Conservation (phyloP, 1,140 invertebrate genomes). For the Magallana ariakensis region DNA sequence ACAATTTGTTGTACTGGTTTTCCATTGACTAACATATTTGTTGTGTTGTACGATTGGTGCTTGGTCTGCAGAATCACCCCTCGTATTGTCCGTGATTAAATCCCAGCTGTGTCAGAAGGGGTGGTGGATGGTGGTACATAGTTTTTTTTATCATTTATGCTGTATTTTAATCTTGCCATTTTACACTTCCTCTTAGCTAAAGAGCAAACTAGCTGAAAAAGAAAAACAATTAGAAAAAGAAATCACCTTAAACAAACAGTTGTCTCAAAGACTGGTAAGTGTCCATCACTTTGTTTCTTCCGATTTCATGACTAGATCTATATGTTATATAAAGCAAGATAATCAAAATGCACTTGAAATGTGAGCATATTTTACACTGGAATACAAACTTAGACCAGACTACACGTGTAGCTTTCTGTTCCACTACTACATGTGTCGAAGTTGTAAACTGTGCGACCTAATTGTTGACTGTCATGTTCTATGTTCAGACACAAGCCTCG, state of each 20-base stretch:
- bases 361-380: background rate
- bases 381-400: background rate
- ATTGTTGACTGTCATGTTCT: slow-evolving; percentile 17
- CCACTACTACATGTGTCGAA: background rate
- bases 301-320: background rate
- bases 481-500: slow-evolving; percentile 31
- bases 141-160: background rate
- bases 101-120: background rate
- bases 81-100: background rate
- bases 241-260: slow-evolving; percentile 72
- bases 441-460: background rate
- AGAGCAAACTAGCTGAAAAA: slow-evolving; percentile 71
- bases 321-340: background rate
- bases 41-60: background rate
- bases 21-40: background rate
- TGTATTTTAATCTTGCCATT: background rate
- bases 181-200: slow-evolving; percentile 65
- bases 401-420: background rate
- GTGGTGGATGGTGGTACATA: background rate
- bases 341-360: slow-evolving; percentile 10
- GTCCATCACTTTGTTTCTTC: background rate
- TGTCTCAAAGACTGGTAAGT: slow-evolving; percentile 76
- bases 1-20: background rate
- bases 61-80: background rate
- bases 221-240: slow-evolving; percentile 76